Base-by-base conservation (phyloP, 2,113 vertebrate species). In the Triplophysa rosa region DNA sequence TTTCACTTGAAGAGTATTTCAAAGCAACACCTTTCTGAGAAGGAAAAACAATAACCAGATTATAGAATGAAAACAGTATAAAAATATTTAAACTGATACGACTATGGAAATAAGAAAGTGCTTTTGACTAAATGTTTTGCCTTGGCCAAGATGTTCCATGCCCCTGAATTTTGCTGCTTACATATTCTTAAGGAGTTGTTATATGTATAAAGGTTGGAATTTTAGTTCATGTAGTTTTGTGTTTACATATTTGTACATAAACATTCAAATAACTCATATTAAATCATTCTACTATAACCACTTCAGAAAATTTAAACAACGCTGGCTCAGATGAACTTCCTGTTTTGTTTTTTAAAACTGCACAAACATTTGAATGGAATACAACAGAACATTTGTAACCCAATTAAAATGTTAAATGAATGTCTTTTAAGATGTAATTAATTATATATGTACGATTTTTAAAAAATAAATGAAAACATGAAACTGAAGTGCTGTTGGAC, bases 1-100 rank as follows among this genome's bases (percentile, higher is more conserved):
- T 92, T 80, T 84, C 89, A 0, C 72, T 93, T 78, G 90, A 93
- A 62, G 91, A 93, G 45, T 93, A 93, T 84, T 92, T 91, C 58
- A 92, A 89, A 88, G 90, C 91, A 10, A 86, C 85, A 2, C 91
- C 91, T 42, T 91, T 87, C 78, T 93, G 77, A 92, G 64, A 69
- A 21, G 14, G 33, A 77, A 37, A 47, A 63, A 37, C 7, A 14
- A 37, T 2, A 26, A 6, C 29, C 33, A 37, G 1, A 71, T 61
- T 58, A 12, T 73, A 24, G 23, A 19, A 19, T 29, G 16, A 54
- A 33, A 23, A 29, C 2, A 10, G 47, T 33, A 8, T 17, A 42
- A 59, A 12, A 19, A 23, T 33, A 72, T 10, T 12, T 17, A 8
- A 72, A 63, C 66, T 63, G 19, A 33, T 33, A 33, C 33, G 33